Evolutionary conservation across 2,888 invertebrate genomes (phyloP).

Genomic region (Agriopis aurantiaria): DNA sequence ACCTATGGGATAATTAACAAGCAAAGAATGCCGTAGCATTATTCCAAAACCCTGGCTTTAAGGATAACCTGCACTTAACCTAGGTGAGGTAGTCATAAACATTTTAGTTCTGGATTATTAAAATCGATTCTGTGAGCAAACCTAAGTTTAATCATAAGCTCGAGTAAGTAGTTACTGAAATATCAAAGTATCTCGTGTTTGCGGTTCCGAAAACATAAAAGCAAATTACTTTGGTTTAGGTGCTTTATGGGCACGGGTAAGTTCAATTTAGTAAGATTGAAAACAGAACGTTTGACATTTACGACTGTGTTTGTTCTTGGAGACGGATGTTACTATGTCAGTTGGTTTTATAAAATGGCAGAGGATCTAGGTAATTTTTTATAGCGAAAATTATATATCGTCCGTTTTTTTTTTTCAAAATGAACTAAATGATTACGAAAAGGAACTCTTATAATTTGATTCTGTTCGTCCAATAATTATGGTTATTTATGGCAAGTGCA

Average conservation of each 20-base stretch:
- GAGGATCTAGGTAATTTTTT: not conserved
- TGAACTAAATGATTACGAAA: too few species aligned
- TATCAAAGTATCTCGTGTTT: conserved; percentile 12
- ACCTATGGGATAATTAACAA: too few species aligned
- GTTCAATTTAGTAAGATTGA: conserved; percentile 28
- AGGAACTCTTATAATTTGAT: too few species aligned
- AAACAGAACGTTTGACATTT: conserved; percentile 21
- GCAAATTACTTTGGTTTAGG: conserved; percentile 20
- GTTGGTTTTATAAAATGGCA: not conserved
- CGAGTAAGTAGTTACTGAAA: conserved; percentile 1
- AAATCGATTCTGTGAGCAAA: not conserved
- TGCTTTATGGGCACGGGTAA: conserved; percentile 6
- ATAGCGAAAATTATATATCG: too few species aligned
- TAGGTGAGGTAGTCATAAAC: too few species aligned
- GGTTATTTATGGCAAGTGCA: too few species aligned
- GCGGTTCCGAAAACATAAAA: conserved; percentile 15
- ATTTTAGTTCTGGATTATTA: not conserved
- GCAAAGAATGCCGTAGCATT: too few species aligned
- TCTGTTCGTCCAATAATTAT: too few species aligned
- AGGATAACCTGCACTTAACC: too few species aligned
- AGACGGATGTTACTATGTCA: conserved; percentile 12
- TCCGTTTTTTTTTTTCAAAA: not conserved
- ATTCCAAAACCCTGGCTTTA: too few species aligned
- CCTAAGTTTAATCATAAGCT: conserved; percentile 3
- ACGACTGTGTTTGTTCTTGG: conserved; percentile 29